Evolutionary conservation across 2,888 invertebrate species (phyloP), one percentile per base, ranked within the genome.

Genomic region (Crossocerus cetratus): DNA sequence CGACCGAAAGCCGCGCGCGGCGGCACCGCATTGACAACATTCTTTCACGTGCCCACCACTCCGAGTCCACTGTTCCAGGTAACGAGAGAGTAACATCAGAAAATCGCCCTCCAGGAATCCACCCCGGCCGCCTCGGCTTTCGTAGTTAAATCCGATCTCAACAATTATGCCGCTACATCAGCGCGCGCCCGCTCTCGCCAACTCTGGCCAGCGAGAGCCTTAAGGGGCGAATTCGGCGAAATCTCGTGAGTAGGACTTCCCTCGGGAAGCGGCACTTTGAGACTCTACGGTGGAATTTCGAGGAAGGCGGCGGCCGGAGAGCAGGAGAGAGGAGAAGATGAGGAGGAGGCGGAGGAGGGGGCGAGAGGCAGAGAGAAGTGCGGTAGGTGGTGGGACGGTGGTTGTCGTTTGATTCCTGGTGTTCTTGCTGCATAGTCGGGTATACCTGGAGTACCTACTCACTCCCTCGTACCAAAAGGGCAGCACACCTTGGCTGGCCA

Each of bases 401-500:
- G 85, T 80, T 81, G 84, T 86, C 85, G 83, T 85, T 84, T 81
- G 83, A 84, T 87, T 88, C 84, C 84, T 86, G 86, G 80, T 88
- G 86, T 83, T 88, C 82, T 86, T 88, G 77, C 85, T 88, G 87
- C 86, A 86, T 87, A 84, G 84, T 81, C 85, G 86, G 83, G 83
- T 83, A 83, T n/a, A 32, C 32, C 84, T 79, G 69, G 77, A 82
- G 82, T 82, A 74, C 74, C 78, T 77, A 81, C 84, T 84, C 76
- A 67, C 76, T 78, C 80, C 73, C 80, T 83, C 81, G 68, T 84
- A 87, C 82, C 83, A 84, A 89, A 87, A 87, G 87, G 86, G 85
- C 86, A 87, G 84, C 89, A 87, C 88, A 87, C 88, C 88, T 88
- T 88, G 87, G 83, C 85, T 88, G 88, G 87, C 88, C 88, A 89